These are phyloP conservation scores for Emys orbicularis DNA, from an alignment of 2,797 vertebrate species.

Conservation along the genomic window DNA sequence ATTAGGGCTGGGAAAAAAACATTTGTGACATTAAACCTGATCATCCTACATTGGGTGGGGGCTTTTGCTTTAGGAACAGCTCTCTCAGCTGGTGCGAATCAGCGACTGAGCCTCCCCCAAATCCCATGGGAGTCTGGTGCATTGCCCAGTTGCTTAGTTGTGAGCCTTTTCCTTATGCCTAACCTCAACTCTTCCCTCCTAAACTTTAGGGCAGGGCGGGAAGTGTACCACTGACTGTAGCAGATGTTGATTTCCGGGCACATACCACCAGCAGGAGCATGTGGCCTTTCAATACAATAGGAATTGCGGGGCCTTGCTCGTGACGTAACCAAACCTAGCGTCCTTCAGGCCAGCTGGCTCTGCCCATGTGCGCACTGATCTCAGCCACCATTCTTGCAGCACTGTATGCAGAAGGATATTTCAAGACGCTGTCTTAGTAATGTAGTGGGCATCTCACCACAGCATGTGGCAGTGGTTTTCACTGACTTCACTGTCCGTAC, in stretches of 20 bases:
- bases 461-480: background rate
- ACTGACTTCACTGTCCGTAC: background rate
- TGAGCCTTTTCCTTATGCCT: background rate
- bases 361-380: background rate
- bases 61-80: background rate
- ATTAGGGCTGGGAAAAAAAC: background rate
- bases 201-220: background rate
- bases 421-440: background rate
- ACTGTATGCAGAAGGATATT: background rate
- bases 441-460: background rate
- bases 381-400: background rate
- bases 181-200: background rate
- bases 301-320: background rate
- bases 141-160: background rate
- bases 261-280: background rate
- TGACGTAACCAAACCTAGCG: background rate
- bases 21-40: background rate
- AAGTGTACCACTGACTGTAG: too few relatives aligned
- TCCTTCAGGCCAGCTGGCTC: background rate
- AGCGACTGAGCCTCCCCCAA: background rate
- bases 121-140: background rate
- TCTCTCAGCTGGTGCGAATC: background rate
- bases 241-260: background rate
- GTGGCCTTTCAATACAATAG: background rate
- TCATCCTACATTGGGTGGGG: background rate